phyloP scores from a whole-genome alignment of 2,888 invertebrate species.

The Acanthosepion esculentum region DNA sequence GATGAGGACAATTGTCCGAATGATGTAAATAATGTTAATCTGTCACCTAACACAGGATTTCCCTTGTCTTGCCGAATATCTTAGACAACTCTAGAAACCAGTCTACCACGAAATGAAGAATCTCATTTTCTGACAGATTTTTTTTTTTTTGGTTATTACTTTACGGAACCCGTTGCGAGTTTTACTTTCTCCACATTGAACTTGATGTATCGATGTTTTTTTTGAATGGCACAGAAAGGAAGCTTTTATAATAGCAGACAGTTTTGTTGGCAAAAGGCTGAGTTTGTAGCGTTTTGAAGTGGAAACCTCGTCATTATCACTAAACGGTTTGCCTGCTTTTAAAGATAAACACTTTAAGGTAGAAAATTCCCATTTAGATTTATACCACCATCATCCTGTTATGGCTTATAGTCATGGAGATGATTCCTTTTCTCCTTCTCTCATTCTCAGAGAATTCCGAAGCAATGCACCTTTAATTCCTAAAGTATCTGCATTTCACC shows the following conservation, averaged over 20 bases:
- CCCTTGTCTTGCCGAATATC: no score
- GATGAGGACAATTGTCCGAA: no score
- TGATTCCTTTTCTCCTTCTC: background rate
- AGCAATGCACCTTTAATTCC: background rate
- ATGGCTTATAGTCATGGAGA: background rate
- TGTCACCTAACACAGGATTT: no score
- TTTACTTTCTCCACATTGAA: no score
- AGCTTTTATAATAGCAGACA: background rate
- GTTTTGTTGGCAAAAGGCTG: background rate
- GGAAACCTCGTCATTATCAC: background rate
- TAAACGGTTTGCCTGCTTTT: background rate
- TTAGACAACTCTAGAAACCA: no score
- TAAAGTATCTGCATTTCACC: background rate
- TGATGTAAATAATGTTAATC: no score
- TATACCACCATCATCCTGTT: background rate
- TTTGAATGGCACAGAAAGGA: no score
- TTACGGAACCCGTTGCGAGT: no score
- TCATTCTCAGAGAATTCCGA: background rate
- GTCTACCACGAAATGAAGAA: no score
- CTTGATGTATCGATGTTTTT: no score
- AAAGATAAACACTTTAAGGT: background rate
- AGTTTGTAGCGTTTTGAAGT: background rate
- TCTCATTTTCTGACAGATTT: no score
- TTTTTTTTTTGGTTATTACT: no score
- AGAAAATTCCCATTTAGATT: background rate